These are phyloP conservation scores for Actias luna DNA, from an alignment of 2,888 invertebrate genomes.

Conservation along the genomic window DNA sequence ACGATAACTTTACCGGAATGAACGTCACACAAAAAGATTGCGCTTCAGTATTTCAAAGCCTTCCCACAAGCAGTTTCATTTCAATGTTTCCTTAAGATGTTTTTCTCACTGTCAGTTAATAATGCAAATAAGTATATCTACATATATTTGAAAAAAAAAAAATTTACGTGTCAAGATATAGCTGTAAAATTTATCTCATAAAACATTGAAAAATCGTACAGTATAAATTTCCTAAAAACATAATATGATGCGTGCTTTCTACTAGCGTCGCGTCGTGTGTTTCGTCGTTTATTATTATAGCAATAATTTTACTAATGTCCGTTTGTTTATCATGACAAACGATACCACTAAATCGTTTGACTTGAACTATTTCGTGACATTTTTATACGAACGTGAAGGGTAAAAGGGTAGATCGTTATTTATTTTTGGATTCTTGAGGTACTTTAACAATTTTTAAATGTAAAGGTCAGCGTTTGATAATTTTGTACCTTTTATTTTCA, in stretches of 20 bases:
- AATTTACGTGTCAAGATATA: not conserved
- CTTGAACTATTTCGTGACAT: not conserved
- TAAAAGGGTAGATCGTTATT: not conserved
- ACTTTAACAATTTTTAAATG: not conserved
- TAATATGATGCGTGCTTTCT: slow-evolving; percentile 32
- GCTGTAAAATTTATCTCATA: not conserved
- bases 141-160: too few relatives aligned
- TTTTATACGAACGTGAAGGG: not conserved
- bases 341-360: slow-evolving; percentile 15
- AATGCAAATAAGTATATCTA: too few relatives aligned
- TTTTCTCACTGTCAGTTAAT: too few relatives aligned
- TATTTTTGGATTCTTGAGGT: not conserved
- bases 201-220: slow-evolving; percentile 22
- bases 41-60: too few relatives aligned
- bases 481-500: too few relatives aligned
- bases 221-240: slow-evolving; percentile 29
- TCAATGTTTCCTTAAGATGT: too few relatives aligned
- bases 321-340: slow-evolving; percentile 43
- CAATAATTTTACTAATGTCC: slow-evolving; percentile 49
- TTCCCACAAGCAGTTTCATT: too few relatives aligned
- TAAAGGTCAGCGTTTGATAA: not conserved
- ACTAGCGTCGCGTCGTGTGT: slow-evolving; percentile 27
- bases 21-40: too few relatives aligned
- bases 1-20: too few relatives aligned
- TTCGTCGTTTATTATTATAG: slow-evolving; percentile 49